Base-by-base conservation (phyloP, 2,888 invertebrate species). In the Emmelina monodactyla region DNA sequence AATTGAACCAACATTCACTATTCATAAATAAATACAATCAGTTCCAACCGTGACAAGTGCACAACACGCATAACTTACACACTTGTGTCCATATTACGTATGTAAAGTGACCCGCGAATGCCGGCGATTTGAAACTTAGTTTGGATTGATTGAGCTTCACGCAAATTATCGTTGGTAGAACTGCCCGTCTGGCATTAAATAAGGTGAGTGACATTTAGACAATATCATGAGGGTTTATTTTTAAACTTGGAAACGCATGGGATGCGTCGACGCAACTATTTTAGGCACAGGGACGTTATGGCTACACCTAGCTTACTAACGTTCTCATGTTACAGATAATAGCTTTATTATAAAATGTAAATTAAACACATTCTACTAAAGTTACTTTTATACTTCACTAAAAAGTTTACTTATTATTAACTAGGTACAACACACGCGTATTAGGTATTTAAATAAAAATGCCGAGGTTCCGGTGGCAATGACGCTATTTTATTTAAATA, bases 151-250 rank as follows among this genome's bases (percentile, higher is more conserved):
- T 66, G 64, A 70, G 68, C 63, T 63, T 55, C 50, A 39, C 47
- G 48, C 46, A 50, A 51, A 43, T 54, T 49, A 65, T 62, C 62
- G 56, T 56, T 53, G 53, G 56, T 63, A 62, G 57, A 47, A 45
- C 50, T 56, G 58, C 58, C 51, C 49, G 46, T 28, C 11, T 16
- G 12, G 14, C n/a, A 28, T 25, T 57, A 57, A 25, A 25, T n/a
- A 25, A 25, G 76, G 78, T 76, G 69, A 78, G 78, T 78, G 72
- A 72, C 73, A 67, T 59, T 47, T 58, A 44, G 40, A 45, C 44
- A 44, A 42, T 46, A 58, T 39, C 51, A 37, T 48, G 12, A 12
- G 50, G 57, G 53, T 65, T 63, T 78, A 73, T 72, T 75, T 73
- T 66, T 72, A 69, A 56, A 56, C 56, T 49, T 49, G 53, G 25